Percentiles rank a stretch among this genome's conserved stretches.
Evolutionary conservation across 2,113 vertebrate species (phyloP).

Genomic region (Corydoras sp.): DNA sequence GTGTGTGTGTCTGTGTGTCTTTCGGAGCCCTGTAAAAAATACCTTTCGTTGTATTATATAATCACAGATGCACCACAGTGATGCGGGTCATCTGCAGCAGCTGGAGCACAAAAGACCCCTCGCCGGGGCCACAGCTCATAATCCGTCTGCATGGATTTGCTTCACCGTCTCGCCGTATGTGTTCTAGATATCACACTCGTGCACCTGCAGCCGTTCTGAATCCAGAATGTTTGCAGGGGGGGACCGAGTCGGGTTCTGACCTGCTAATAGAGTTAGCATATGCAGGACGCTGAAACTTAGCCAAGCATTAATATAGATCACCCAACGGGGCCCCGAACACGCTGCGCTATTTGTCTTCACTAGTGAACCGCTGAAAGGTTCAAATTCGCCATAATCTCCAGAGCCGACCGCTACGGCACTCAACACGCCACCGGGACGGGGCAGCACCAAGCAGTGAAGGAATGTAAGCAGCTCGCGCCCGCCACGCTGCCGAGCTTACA

Average conservation of each 20-base stretch:
- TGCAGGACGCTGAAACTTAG: constrained; percentile 60
- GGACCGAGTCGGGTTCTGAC: constrained; percentile 58
- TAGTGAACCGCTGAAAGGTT: constrained; percentile 66
- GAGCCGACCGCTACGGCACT: constrained; percentile 47
- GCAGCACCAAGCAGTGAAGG: not conserved
- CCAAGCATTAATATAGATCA: constrained; percentile 72
- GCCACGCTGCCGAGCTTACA: not conserved
- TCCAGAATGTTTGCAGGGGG: not conserved
- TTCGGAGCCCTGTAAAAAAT: no score
- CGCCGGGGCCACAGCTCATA: no score
- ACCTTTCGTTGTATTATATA: no score
- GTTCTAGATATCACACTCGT: constrained; percentile 6
- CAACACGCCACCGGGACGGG: constrained; percentile 9
- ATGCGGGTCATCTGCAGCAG: no score
- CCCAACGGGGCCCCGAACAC: constrained; percentile 61
- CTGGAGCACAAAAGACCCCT: no score
- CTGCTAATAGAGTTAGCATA: constrained; percentile 72
- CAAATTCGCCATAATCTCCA: constrained; percentile 62
- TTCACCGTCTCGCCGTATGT: constrained; percentile 9
- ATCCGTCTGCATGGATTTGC: constrained; percentile 4
- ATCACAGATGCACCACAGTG: no score
- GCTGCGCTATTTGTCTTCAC: constrained; percentile 72
- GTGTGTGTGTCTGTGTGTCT: not conserved
- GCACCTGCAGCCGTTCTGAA: constrained; percentile 51
- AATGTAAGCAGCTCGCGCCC: constrained; percentile 17